These are phyloP conservation scores for Acrobasis suavella DNA, from an alignment of 2,888 invertebrate genomes.

Conservation along the genomic window DNA sequence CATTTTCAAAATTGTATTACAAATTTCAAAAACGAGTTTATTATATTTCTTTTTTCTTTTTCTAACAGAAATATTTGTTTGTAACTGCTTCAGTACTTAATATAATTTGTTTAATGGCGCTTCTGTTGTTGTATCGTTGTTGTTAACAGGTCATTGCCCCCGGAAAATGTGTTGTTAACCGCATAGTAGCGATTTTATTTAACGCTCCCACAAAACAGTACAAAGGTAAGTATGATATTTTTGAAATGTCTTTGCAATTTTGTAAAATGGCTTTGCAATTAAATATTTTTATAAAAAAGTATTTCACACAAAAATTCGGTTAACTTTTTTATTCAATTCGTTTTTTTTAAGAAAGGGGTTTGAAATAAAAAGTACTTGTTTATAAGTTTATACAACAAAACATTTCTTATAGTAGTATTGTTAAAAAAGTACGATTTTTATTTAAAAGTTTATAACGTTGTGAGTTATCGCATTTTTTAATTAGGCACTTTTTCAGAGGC, in stretches of 20 bases:
- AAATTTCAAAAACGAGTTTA: neutral
- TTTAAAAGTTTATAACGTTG: no score
- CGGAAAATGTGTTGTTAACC: slow-evolving; percentile 65
- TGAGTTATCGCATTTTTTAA: no score
- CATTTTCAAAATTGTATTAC: neutral
- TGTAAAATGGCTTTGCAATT: neutral
- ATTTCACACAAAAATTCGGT: neutral
- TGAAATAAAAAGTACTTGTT: no score
- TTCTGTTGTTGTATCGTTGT: slow-evolving; percentile 30
- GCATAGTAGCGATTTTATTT: slow-evolving; percentile 44
- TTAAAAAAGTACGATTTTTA: no score
- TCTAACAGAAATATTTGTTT: neutral
- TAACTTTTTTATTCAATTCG: neutral
- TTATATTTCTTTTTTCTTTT: neutral
- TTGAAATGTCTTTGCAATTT: neutral
- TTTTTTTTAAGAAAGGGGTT: neutral
- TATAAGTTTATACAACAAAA: no score
- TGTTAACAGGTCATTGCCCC: slow-evolving; percentile 66
- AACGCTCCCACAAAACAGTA: neutral
- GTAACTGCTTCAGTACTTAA: slow-evolving; percentile 22
- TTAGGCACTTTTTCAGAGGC: no score
- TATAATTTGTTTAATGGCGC: slow-evolving; percentile 28
- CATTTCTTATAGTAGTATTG: no score
- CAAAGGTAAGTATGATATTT: neutral
- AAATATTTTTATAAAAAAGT: no score